Evolutionary conservation across 1,140 invertebrate genomes (phyloP).

Genomic region (Formica exsecta): DNA sequence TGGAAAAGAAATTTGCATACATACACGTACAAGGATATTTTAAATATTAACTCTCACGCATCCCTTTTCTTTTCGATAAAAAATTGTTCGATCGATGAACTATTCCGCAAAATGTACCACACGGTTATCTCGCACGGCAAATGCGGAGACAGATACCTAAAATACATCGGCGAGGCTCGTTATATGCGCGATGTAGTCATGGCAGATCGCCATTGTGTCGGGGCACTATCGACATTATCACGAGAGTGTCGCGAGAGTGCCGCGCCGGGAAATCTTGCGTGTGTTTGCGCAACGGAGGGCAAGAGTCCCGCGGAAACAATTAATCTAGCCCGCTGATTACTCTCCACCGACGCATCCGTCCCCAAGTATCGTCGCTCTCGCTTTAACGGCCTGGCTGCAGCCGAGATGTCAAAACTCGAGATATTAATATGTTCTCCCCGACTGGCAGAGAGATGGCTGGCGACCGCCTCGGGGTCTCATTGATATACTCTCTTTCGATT

Average conservation of each 20-base stretch:
- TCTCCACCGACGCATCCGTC: slow-evolving; percentile 76
- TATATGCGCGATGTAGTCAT: slow-evolving; percentile 76
- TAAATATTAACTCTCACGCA: background rate
- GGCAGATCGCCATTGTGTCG: slow-evolving; percentile 77
- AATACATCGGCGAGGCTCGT: slow-evolving; percentile 44
- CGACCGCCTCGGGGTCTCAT: slow-evolving; percentile 35
- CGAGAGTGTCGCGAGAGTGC: slow-evolving; percentile 69
- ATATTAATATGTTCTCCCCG: slow-evolving; percentile 85
- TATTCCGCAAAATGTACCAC: background rate
- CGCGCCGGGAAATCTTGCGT: slow-evolving; percentile 65
- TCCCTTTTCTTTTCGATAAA: background rate
- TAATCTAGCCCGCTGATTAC: slow-evolving; percentile 86
- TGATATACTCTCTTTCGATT: slow-evolving; percentile 69
- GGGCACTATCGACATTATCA: slow-evolving; percentile 78
- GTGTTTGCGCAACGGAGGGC: slow-evolving; percentile 70
- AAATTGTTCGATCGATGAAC: background rate
- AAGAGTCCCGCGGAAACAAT: slow-evolving; percentile 86
- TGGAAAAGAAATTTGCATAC: background rate
- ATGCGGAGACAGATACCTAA: slow-evolving; percentile 39
- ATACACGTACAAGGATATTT: background rate
- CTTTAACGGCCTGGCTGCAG: slow-evolving; percentile 62
- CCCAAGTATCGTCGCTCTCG: slow-evolving; percentile 50
- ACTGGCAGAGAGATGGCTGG: slow-evolving; percentile 72
- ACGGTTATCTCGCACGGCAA: slow-evolving; percentile 1
- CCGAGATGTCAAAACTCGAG: slow-evolving; percentile 85